Base-by-base conservation (phyloP, 2,797 vertebrate species). In the Psittacula derbiana region DNA sequence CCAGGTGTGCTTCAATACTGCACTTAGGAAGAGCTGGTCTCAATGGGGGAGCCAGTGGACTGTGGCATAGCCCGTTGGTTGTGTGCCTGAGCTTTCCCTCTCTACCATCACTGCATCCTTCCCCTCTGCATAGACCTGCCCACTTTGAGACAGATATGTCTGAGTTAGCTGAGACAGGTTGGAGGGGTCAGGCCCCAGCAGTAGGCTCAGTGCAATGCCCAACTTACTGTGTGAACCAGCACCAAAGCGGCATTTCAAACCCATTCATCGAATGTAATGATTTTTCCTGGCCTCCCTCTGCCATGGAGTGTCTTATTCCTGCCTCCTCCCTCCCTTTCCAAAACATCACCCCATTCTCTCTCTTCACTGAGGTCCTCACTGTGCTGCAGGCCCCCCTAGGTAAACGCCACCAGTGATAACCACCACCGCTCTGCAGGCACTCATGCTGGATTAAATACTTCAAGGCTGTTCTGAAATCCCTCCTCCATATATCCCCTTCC, bases 381-480 rank as follows among this genome's bases (percentile, higher is more conserved):
- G 0, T 81, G 55, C 73, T 47, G 25, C 1, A 2, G 20, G 2
- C 0, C 4, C 46, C 43, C n/a, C 19, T 40, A 6, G 5, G 47
- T 52, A 82, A 91, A 84, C 11, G 69, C 36, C 16, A 1, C 8
- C 66, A 88, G 40, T n/a, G 89, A 82, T 66, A 94, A 93, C 80
- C 76, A 85, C 75, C 43, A 57, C 20, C 0, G 0, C 38, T 79
- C 62, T 93, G 66, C 60, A 67, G 87, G 44, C 88, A 71, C 76
- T 91, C 74, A 20, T 11, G 9, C 43, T 75, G 94, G 88, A 95
- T 95, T 76, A 96, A 93, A 76, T 31, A 80, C 83, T 94, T 92
- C 93, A 94, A 92, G 93, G 75, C 66, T 58, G n/a, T 52, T 44
- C 66, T 81, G 74, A 76, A 84, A 96, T 16, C 60, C 82, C 1